Conservation (phyloP, 2,888 invertebrate genomes). For the Schizotus pectinicornis region DNA sequence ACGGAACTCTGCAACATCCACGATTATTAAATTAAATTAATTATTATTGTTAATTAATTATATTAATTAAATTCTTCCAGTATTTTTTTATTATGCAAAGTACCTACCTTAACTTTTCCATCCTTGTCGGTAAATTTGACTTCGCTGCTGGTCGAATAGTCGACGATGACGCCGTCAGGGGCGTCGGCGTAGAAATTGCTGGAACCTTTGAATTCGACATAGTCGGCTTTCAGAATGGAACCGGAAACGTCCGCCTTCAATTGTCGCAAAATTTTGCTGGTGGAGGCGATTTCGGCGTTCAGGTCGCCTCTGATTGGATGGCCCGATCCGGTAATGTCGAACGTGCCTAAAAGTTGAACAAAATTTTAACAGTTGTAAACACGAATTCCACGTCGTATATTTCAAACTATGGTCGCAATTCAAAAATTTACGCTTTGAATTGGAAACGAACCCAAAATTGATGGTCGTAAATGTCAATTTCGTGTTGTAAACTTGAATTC, state of each 20-base stretch:
- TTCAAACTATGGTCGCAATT: too few relatives aligned
- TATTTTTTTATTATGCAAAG: conserved; percentile 10
- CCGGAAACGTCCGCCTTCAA: conserved; percentile 60
- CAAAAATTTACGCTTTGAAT: too few relatives aligned
- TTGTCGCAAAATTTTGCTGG: conserved; percentile 65
- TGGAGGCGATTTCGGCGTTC: conserved; percentile 61
- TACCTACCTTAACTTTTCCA: conserved; percentile 62
- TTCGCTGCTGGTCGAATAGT: conserved; percentile 69
- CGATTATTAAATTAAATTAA: too few relatives aligned
- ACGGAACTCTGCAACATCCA: conserved; percentile 32
- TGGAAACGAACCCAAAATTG: too few relatives aligned
- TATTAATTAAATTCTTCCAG: conserved; percentile 4
- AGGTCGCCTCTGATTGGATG: conserved; percentile 61
- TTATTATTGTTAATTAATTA: too few relatives aligned
- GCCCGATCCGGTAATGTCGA: conserved; percentile 38
- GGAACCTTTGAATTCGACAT: conserved; percentile 39
- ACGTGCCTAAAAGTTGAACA: not conserved
- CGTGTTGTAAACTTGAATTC: too few relatives aligned
- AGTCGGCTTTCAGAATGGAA: conserved; percentile 42
- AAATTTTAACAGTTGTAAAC: too few relatives aligned
- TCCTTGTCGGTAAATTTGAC: conserved; percentile 70
- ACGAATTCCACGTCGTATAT: too few relatives aligned
- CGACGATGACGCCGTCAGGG: conserved; percentile 60
- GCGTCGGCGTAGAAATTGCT: conserved; percentile 43
- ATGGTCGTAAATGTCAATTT: too few relatives aligned